Conservation (phyloP, 2,888 invertebrate species). For the Microdon myrmicae region DNA sequence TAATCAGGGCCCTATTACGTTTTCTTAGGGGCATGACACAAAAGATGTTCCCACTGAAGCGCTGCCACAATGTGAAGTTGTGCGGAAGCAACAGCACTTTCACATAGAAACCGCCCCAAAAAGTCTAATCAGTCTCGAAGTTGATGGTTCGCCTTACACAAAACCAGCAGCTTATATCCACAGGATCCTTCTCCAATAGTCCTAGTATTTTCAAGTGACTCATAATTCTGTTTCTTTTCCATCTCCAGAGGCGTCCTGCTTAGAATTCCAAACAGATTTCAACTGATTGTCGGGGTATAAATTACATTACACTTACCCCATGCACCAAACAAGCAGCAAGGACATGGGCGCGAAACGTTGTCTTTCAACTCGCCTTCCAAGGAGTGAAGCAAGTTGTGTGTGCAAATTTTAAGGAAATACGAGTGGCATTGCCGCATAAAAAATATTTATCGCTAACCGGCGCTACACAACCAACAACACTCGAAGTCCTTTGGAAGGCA, state of each 20-base stretch:
- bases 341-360: constrained; percentile 2
- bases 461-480: constrained; percentile 2
- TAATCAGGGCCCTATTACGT: constrained; percentile 17
- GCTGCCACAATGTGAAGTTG: constrained; percentile 35
- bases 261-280: constrained; percentile 50
- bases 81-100: constrained; percentile 42
- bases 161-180: constrained; percentile 18
- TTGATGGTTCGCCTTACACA: constrained; percentile 36
- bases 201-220: constrained; percentile 14
- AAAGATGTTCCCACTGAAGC: constrained; percentile 33
- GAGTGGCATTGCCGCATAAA: constrained; percentile 21
- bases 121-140: constrained; percentile 26
- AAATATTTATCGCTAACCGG: constrained; percentile 42
- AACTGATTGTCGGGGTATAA: constrained; percentile 44
- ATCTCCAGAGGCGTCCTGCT: constrained; percentile 26
- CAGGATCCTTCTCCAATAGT: not conserved
- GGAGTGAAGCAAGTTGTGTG: constrained; percentile 5
- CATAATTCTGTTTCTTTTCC: constrained; percentile 15
- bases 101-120: constrained; percentile 15
- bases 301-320: constrained; percentile 46
- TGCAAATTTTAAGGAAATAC: constrained; percentile 31
- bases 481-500: constrained; percentile 6
- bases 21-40: constrained; percentile 18
- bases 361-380: too few species aligned
- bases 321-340: constrained; percentile 15